Evolutionary conservation across 2,797 vertebrate species (phyloP), one percentile per base, ranked within the genome.

Genomic region (Sebastiscus tertius): DNA sequence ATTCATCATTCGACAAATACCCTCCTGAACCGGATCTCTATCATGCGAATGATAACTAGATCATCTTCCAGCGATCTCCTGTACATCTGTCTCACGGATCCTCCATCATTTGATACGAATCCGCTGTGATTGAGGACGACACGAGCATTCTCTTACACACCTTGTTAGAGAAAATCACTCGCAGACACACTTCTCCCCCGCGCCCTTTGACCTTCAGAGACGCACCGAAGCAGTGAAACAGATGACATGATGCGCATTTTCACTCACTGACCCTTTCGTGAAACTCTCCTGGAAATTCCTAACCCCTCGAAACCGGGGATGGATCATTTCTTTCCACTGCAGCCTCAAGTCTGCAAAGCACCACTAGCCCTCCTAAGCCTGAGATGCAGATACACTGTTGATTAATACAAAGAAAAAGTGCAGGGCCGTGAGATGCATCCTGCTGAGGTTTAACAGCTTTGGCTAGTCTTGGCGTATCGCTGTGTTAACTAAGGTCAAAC

Each of bases 401-500:
- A 67, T 27, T 46, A 18, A 46, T 52, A n/a, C 20, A 49, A 52
- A 52, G 11, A 20, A 46, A 22, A 68, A 20, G 49, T 27, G 36
- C 60, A 42, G 34, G 55, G 54, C n/a, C 1, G 2, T 27, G 55
- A 72, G 42, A 55, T 13, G 52, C 5, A n/a, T 62, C 67, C 60
- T 24, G 20, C 58, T 26, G 54, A 72, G 46, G 56, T 31, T 61
- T 29, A 76, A 62, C 67, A 68, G 56, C 58, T 75, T 75, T 10
- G 29, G 68, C 52, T 54, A n/a, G 46, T 72, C 82, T 80, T 73
- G 79, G 75, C 56, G 3, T 46, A 33, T 29, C 2, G 59, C 60
- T 5, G 36, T 20, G 56, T 24, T 34, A 52, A 54, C 49, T 36
- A 5, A 59, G 84, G 77, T 89, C 72, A 61, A 46, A 65, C 18